phyloP scores from a whole-genome alignment of 2,113 vertebrate species.

The Dipodomys ordii region DNA sequence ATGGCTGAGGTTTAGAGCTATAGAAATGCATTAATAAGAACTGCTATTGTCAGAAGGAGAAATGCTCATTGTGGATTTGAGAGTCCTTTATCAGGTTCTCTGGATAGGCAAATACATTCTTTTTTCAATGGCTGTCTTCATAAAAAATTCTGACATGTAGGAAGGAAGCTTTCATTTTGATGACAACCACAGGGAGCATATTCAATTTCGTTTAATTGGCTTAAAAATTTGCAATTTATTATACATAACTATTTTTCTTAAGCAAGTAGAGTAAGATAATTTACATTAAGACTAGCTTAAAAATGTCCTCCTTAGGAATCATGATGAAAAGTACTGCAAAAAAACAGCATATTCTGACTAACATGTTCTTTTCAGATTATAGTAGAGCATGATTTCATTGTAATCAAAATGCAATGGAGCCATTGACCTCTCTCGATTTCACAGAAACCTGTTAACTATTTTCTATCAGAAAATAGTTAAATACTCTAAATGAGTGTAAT shows the following conservation, averaged over 20 bases:
- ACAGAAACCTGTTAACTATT: slow-evolving; percentile 37
- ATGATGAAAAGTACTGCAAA: background rate
- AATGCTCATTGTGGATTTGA: background rate
- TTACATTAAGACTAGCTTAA: slow-evolving; percentile 12
- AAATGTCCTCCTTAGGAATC: background rate
- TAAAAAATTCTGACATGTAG: background rate
- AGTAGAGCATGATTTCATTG: background rate
- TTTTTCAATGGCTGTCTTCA: background rate
- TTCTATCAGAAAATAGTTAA: slow-evolving; percentile 39
- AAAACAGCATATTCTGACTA: background rate
- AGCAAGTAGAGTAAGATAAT: background rate
- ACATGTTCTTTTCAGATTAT: background rate
- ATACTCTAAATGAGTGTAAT: slow-evolving; percentile 55
- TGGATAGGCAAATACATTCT: background rate
- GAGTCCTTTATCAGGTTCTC: background rate
- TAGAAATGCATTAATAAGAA: background rate
- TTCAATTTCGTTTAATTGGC: background rate
- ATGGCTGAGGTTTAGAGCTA: background rate
- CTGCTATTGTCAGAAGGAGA: background rate
- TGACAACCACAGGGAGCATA: background rate
- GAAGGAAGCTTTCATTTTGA: background rate
- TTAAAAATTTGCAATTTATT: slow-evolving; percentile 48
- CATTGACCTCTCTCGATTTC: slow-evolving; percentile 24
- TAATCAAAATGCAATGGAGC: slow-evolving; percentile 56
- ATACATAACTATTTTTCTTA: slow-evolving; percentile 2